Evolutionary conservation across 2,797 vertebrate genomes (phyloP).

Genomic region (Champsocephalus esox): DNA sequence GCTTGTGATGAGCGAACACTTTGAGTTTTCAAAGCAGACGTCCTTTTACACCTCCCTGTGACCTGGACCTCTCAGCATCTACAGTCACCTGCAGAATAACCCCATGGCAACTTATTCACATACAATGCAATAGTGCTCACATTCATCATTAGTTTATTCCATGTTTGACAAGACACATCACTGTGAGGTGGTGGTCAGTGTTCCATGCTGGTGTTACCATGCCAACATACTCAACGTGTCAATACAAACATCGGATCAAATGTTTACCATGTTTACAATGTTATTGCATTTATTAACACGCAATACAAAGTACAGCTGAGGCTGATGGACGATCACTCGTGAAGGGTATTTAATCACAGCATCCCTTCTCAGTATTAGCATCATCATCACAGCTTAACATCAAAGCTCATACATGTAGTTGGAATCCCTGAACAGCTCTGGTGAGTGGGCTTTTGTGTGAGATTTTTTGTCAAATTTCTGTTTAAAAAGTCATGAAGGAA

Average conservation of each 20-base stretch:
- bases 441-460: background rate
- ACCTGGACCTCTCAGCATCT: background rate
- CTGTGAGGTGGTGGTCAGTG: background rate
- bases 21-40: background rate
- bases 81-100: background rate
- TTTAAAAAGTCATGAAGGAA: background rate
- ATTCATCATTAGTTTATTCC: background rate
- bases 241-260: background rate
- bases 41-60: too few species aligned
- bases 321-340: background rate
- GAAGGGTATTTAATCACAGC: background rate
- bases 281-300: background rate
- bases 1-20: constrained; percentile 14
- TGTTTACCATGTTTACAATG: background rate
- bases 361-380: background rate
- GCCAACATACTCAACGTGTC: background rate
- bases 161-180: background rate
- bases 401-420: background rate
- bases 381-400: background rate
- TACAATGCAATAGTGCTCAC: too few species aligned
- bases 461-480: background rate
- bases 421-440: background rate
- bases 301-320: background rate
- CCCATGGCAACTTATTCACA: background rate
- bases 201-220: background rate